Base-by-base conservation (phyloP, 2,888 invertebrate genomes). In the Herminia tarsipennalis region DNA sequence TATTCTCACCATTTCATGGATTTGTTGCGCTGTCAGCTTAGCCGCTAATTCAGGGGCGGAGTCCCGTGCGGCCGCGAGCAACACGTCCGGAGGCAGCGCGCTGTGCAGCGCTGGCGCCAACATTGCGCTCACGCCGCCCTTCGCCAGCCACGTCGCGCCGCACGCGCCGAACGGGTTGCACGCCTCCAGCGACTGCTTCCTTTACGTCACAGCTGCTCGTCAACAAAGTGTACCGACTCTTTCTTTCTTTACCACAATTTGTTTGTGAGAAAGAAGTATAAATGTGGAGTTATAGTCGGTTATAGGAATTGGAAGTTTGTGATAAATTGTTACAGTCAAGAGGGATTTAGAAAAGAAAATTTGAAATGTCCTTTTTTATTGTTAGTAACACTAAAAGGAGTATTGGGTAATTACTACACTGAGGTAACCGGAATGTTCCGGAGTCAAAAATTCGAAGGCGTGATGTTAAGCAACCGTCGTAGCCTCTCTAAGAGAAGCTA, bases 61-160 rank as follows among this genome's bases (percentile, higher is more conserved):
- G 76, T 96, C 95, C 86, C 98, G 96, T 10, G 98, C 98, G 61
- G 96, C 94, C 44, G 96, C 95, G 92, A 98, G 97, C 62, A 98
- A 93, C 57, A 95, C 94, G 74, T 98, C 97, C 73, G 96, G 95
- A 55, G 93, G 88, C 46, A 93, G 85, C 51, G 88, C 92, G 76
- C 86, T 85, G 66, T 86, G 84, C 67, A 94, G 84, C 53, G 93
- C 92, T 54, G 93, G 93, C 56, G 90, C 91, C 66, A 94, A 75
- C 71, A 93, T 79, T 42, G 84, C 88, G 51, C 86, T 86, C 57
- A 88, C 86, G 46, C 86, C 91, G 58, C 90, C 92, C 59, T 66
- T 72, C 68, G 80, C 76, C 66, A 81, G 75, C 86, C 88, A 90
- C 61, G 85, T 80, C 60, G 79, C 70, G 86, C 91, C 78, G 80